These are phyloP conservation scores for Semnornis frantzii DNA, from an alignment of 2,113 vertebrate species.

Conservation along the genomic window DNA sequence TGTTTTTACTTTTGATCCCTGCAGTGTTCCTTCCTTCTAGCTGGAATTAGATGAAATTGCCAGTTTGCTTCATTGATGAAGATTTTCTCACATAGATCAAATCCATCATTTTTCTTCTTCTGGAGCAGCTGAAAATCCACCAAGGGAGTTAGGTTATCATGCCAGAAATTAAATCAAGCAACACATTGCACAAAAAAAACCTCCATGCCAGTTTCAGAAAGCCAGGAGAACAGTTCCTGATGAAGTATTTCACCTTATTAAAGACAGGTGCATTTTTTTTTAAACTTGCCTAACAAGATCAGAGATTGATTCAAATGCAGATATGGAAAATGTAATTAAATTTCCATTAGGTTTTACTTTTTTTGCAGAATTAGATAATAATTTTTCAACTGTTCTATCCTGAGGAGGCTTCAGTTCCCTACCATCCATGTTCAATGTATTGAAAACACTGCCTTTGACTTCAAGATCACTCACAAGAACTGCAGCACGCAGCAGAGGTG, in stretches of 20 bases:
- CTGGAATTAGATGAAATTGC: neutral
- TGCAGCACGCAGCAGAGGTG: neutral
- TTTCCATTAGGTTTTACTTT: neutral
- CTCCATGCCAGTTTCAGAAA: neutral
- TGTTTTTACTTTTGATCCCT: neutral
- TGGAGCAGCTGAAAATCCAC: conserved; percentile 44
- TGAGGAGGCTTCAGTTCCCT: neutral
- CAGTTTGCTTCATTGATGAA: conserved; percentile 33
- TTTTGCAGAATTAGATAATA: neutral
- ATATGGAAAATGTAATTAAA: neutral
- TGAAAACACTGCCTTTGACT: neutral
- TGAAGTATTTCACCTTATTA: conserved; percentile 1
- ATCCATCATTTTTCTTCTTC: conserved; percentile 14
- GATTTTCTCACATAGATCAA: conserved; percentile 12
- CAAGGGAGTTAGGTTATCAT: conserved; percentile 26
- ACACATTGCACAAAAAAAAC: neutral
- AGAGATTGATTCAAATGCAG: neutral
- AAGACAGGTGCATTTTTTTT: neutral
- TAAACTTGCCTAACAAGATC: neutral
- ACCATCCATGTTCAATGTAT: neutral
- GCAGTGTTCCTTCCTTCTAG: neutral
- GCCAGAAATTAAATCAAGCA: conserved; percentile 66
- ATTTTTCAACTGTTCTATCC: neutral
- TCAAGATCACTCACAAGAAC: neutral
- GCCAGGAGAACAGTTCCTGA: neutral